Percentiles rank a stretch among this genome's conserved stretches.
phyloP scores from a whole-genome alignment of 2,113 vertebrate species.

The Ardeotis arabs region DNA sequence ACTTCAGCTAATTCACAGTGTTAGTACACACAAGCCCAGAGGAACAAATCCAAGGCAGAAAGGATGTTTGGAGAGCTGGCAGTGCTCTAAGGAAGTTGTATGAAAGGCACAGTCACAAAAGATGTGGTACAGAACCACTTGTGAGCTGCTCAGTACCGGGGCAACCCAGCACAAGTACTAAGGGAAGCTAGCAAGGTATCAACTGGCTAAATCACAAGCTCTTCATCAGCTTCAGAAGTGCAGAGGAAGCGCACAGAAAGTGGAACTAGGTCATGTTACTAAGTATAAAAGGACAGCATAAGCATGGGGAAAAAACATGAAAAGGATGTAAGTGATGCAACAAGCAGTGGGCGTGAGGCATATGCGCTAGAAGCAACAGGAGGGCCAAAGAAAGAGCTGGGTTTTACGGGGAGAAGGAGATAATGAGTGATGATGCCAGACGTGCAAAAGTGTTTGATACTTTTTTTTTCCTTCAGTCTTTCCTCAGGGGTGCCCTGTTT shows the following conservation, averaged over 20 bases:
- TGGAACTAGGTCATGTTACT: slow-evolving; percentile 46
- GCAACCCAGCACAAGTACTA: neutral
- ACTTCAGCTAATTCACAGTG: neutral
- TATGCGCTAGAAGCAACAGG: neutral
- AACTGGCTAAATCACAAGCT: neutral
- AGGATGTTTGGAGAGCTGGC: neutral
- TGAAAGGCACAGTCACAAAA: neutral
- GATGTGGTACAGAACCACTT: neutral
- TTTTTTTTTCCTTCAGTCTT: neutral
- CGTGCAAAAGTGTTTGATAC: neutral
- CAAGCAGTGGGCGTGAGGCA: neutral
- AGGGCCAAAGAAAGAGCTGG: neutral
- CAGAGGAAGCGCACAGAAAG: slow-evolving; percentile 54
- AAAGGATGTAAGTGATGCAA: slow-evolving; percentile 24
- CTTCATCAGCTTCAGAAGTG: slow-evolving; percentile 24
- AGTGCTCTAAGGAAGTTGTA: neutral
- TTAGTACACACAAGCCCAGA: neutral
- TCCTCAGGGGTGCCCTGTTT: neutral
- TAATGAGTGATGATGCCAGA: neutral
- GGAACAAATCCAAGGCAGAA: neutral
- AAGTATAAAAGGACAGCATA: slow-evolving; percentile 27
- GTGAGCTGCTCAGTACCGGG: neutral
- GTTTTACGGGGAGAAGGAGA: neutral
- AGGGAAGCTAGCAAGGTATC: neutral
- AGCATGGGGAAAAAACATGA: neutral